These are phyloP conservation scores for Lepisosteus osseus DNA, from an alignment of 2,113 vertebrate genomes.

Conservation along the genomic window DNA sequence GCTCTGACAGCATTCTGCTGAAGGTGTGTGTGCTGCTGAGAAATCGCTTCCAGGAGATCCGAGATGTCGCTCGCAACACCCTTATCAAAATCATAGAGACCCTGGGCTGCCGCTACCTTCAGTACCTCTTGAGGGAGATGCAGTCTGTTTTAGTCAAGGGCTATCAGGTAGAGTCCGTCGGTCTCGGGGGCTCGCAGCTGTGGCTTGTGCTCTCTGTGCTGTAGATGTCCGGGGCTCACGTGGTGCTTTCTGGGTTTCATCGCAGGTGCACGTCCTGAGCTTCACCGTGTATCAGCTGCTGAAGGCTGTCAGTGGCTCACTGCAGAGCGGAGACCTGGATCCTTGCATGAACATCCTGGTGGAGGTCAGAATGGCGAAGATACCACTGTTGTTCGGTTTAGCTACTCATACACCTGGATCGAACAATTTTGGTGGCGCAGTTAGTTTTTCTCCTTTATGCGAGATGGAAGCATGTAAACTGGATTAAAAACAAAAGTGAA, in stretches of 20 bases:
- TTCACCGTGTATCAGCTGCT: conserved; percentile 88
- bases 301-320: conserved; percentile 64
- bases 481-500: too few species aligned
- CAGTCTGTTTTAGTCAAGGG: conserved; percentile 80
- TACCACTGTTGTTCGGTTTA: too few species aligned
- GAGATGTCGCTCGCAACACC: conserved; percentile 85
- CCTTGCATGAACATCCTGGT: conserved; percentile 81
- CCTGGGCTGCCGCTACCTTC: conserved; percentile 79
- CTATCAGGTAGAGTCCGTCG: conserved; percentile 76
- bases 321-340: conserved; percentile 84
- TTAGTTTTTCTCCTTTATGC: too few species aligned
- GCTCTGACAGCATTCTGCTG: conserved; percentile 77
- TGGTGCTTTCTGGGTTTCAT: conserved; percentile 17
- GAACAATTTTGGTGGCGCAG: too few species aligned
- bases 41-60: conserved; percentile 90
- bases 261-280: conserved; percentile 89
- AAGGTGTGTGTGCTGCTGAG: conserved; percentile 87
- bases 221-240: too few species aligned
- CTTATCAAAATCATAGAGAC: conserved; percentile 87
- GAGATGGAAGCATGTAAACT: too few species aligned
- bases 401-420: too few species aligned
- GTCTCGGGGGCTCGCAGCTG: too few species aligned
- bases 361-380: conserved; percentile 59
- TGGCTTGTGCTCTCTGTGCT: too few species aligned
- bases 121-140: conserved; percentile 90